A percentile compares a stretch with the other conserved stretches of the same genome.
phyloP scores from a whole-genome alignment of 2,113 vertebrate genomes.

The Rhipidura dahli region DNA sequence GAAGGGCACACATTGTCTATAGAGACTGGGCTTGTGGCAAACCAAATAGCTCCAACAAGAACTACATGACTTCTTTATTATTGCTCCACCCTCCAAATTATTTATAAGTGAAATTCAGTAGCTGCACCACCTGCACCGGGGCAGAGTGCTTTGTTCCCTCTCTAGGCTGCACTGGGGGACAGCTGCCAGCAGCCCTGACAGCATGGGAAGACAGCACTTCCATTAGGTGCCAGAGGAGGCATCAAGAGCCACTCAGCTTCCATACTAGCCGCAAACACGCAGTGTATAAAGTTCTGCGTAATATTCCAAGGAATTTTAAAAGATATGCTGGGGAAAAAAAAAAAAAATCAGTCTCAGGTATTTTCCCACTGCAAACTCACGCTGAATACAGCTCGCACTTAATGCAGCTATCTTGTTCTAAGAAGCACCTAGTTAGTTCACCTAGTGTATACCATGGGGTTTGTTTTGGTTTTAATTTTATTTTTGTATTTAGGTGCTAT shows the following conservation, averaged over 20 bases:
- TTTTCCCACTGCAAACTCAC: background rate
- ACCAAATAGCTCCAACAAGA: background rate
- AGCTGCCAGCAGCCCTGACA: background rate
- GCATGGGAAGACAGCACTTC: accelerated
- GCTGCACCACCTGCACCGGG: background rate
- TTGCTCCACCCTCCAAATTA: background rate
- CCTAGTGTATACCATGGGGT: accelerated
- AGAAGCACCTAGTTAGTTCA: background rate
- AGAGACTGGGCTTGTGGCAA: background rate
- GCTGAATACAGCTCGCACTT: background rate
- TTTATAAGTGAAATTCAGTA: background rate
- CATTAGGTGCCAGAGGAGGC: background rate
- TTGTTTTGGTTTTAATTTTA: background rate
- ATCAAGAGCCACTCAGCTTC: background rate
- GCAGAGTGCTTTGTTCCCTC: background rate
- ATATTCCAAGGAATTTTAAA: background rate
- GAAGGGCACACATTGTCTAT: background rate
- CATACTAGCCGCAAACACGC: background rate
- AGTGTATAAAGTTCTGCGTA: background rate
- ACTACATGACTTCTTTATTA: background rate
- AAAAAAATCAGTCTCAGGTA: background rate
- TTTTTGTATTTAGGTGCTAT: background rate
- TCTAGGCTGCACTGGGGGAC: background rate
- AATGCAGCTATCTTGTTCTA: background rate
- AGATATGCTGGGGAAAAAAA: background rate